Percentiles rank a stretch among this genome's conserved stretches.
phyloP scores from a whole-genome alignment of 2,113 vertebrate genomes.

The Pomatorhinus ruficollis region DNA sequence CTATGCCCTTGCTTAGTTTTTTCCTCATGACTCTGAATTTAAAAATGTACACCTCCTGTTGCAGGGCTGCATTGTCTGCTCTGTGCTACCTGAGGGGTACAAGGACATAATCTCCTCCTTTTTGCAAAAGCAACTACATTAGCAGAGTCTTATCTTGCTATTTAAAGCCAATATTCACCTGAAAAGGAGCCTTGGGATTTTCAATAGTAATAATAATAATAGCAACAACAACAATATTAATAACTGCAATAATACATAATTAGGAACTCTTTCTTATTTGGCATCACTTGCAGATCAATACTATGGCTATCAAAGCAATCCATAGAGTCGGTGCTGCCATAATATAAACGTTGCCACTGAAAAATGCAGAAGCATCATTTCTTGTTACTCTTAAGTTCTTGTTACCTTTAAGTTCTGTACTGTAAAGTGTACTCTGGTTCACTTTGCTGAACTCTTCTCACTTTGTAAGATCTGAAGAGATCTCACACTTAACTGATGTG shows the following conservation, averaged over 20 bases:
- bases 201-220: not conserved
- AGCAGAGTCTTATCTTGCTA: not conserved
- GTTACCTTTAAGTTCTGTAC: not conserved
- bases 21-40: not conserved
- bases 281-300: not conserved
- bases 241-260: not conserved
- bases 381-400: not conserved
- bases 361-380: not conserved
- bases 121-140: not conserved
- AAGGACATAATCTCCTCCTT: not conserved
- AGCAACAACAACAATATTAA: not conserved
- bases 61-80: not conserved
- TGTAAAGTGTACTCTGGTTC: not conserved
- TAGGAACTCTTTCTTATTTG: not conserved
- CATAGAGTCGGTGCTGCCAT: not conserved
- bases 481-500: not conserved
- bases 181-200: not conserved
- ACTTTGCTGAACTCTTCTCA: not conserved
- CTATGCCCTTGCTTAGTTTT: not conserved
- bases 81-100: not conserved
- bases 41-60: not conserved
- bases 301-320: not conserved
- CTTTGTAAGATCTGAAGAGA: not conserved
- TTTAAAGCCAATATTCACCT: not conserved
- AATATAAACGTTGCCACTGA: not conserved